These are phyloP conservation scores for Incurvaria masculella DNA, from an alignment of 2,888 invertebrate species.

Conservation along the genomic window DNA sequence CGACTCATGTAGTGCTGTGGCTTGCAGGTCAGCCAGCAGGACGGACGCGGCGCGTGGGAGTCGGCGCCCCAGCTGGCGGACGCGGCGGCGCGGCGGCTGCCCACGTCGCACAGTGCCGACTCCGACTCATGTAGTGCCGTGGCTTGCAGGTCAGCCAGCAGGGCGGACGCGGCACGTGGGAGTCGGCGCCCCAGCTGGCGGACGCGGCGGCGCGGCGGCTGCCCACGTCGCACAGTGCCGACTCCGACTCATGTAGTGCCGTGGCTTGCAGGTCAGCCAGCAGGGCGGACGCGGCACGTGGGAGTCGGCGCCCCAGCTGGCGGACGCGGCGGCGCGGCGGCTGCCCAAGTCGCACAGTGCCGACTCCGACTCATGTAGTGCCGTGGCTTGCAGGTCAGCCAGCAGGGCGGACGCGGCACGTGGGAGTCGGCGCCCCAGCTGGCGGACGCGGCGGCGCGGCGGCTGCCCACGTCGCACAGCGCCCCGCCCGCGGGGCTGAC, in stretches of 20 bases:
- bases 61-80: slow-evolving; percentile 47
- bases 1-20: too few species aligned
- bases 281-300: too few species aligned
- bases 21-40: too few species aligned
- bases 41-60: too few species aligned
- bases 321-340: slow-evolving; percentile 37
- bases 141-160: too few species aligned
- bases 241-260: too few species aligned
- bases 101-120: slow-evolving; percentile 63
- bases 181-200: slow-evolving; percentile 46
- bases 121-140: too few species aligned
- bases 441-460: slow-evolving; percentile 37
- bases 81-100: slow-evolving; percentile 37
- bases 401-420: slow-evolving; percentile 49
- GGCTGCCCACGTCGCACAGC: slow-evolving; percentile 58
- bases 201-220: slow-evolving; percentile 40
- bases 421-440: slow-evolving; percentile 46
- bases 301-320: slow-evolving; percentile 46
- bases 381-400: too few species aligned
- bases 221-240: slow-evolving; percentile 62
- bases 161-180: too few species aligned
- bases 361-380: too few species aligned
- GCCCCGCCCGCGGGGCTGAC: slow-evolving; percentile 60
- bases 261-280: too few species aligned
- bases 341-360: slow-evolving; percentile 61